phyloP scores from a whole-genome alignment of 2,113 vertebrate species.

The Myocastor coypus region DNA sequence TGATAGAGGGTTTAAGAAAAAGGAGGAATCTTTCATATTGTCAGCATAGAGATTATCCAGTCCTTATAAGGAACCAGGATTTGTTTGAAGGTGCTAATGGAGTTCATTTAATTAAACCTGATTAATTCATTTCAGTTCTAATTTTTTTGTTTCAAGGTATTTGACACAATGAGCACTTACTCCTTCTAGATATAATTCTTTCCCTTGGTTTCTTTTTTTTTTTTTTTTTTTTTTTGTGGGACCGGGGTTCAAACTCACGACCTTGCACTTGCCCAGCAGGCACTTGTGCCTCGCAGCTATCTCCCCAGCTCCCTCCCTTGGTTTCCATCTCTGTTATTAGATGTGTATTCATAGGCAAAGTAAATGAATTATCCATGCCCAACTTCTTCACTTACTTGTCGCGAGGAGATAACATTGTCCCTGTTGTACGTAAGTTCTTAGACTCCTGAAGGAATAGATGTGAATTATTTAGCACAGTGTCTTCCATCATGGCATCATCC shows the following conservation, averaged over 20 bases:
- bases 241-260: too few relatives aligned
- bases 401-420: not conserved
- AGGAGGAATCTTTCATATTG: not conserved
- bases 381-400: slow-evolving; percentile 25
- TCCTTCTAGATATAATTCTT: not conserved
- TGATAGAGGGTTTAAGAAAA: not conserved
- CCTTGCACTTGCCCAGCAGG: too few relatives aligned
- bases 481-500: not conserved
- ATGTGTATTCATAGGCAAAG: not conserved
- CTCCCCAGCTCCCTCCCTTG: too few relatives aligned
- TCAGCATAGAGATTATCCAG: too few relatives aligned
- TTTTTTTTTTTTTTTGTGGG: too few relatives aligned
- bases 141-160: not conserved
- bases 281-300: too few relatives aligned
- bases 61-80: not conserved
- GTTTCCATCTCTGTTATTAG: slow-evolving; percentile 10
- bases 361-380: not conserved
- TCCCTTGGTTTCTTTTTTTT: slow-evolving; percentile 47
- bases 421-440: not conserved
- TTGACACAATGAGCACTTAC: not conserved
- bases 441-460: not conserved
- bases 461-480: not conserved
- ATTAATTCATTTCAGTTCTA: not conserved
- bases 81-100: not conserved
- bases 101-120: not conserved